phyloP scores from a whole-genome alignment of 2,113 vertebrate genomes.

The Heliornis fulica region DNA sequence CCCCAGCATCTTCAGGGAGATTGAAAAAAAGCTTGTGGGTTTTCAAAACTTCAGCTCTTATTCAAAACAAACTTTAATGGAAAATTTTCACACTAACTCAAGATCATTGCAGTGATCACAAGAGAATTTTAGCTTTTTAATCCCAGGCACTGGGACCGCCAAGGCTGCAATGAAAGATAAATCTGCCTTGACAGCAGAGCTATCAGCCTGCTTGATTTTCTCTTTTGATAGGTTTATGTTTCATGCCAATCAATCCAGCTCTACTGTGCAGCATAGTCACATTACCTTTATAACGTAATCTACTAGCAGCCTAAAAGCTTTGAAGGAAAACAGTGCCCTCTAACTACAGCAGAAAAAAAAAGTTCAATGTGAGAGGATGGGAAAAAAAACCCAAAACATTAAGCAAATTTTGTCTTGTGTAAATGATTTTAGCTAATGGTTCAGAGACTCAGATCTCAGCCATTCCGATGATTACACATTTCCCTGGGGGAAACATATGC shows the following conservation, averaged over 20 bases:
- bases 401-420: neutral
- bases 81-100: neutral
- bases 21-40: neutral
- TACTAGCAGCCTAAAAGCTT: neutral
- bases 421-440: neutral
- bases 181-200: constrained; percentile 29
- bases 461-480: neutral
- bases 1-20: neutral
- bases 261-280: neutral
- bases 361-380: neutral
- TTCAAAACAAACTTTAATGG: neutral
- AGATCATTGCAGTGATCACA: neutral
- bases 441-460: neutral
- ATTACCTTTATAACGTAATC: neutral
- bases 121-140: constrained; percentile 21
- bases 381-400: neutral
- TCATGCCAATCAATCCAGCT: constrained; percentile 22
- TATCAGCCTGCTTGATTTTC: constrained; percentile 45
- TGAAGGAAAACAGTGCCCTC: constrained; percentile 26
- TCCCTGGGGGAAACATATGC: neutral
- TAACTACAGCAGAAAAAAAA: neutral
- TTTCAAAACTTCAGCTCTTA: neutral
- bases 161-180: constrained; percentile 40
- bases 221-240: constrained; percentile 47
- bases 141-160: neutral